Base-by-base conservation (phyloP, 1,140 invertebrate species). In the Lasioglossum albipes region DNA sequence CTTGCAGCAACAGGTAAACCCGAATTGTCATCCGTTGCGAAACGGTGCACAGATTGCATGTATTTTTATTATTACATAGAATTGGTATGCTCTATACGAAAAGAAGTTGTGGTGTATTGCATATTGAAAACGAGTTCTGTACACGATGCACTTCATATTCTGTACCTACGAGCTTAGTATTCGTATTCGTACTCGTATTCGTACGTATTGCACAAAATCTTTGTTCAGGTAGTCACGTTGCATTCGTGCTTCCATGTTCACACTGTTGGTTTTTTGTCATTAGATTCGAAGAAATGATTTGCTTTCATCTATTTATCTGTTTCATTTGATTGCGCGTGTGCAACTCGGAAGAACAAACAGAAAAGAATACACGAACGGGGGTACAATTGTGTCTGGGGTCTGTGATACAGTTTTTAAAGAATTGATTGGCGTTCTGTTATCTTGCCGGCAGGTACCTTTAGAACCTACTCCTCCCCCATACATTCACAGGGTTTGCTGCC, bases 1-100 rank as follows among this genome's bases (percentile, higher is more conserved):
- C 91, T 90, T 97, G 54, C 93, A 95, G 78, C 94, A 95, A 69
- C 96, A 97, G 95, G 96, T 97, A 91, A 91, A 78, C 59, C 85
- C 31, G 31, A 72, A n/a, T 49, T 49, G 45, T 3, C 10, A 2
- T 66, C 77, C 54, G 65, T 68, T 36, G 59, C 71, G 65, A 16
- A 54, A 54, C 41, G 72, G 41, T 87, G 86, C 84, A 86, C 84
- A 27, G 77, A 84, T 76, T 89, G 90, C 90, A 91, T 91, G 90
- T 75, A 83, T 81, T 81, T 78, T 79, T 81, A 78, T 84, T 80
- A 87, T 84, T 80, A 87, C 79, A 86, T 73, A 84, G 65, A 77
- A 64, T 74, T 90, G 81, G 71, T 89, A 88, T 86, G 85, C 72
- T 76, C 78, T 31, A 65, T 83, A 87, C 64, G 31, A 83, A 65